Percentiles rank a stretch among this genome's conserved stretches.
Conservation (phyloP, 2,888 invertebrate species). For the Geophilus truncorum region DNA sequence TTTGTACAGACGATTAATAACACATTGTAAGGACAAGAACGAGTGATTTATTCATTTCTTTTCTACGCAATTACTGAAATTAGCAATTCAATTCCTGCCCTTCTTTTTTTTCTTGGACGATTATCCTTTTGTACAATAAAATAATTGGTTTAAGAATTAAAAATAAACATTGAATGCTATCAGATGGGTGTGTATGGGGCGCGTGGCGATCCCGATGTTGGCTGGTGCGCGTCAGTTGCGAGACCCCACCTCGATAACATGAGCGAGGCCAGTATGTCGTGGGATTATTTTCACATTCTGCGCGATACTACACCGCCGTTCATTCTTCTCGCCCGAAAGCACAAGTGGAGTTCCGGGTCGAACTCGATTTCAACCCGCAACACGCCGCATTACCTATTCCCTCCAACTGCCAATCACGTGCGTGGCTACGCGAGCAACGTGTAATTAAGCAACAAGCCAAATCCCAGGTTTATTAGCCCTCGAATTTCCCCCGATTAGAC, state of each 20-base stretch:
- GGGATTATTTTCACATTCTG: not conserved
- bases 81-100: too few species aligned
- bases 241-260: not conserved
- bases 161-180: not conserved
- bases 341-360: conserved; percentile 27
- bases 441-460: not conserved
- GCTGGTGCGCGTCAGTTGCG: not conserved
- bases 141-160: not conserved
- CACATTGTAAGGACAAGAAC: not conserved
- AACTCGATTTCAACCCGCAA: not conserved
- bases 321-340: conserved; percentile 22
- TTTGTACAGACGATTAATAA: not conserved
- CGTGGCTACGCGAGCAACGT: not conserved
- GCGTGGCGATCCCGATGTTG: conserved; percentile 8
- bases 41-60: not conserved
- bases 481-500: not conserved
- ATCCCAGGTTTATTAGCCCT: not conserved
- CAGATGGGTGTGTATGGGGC: not conserved
- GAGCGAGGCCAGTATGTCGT: conserved; percentile 25
- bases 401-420: not conserved
- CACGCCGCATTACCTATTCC: not conserved
- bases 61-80: too few species aligned
- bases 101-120: too few species aligned
- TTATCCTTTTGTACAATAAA: not conserved
- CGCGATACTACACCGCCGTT: not conserved